These are phyloP conservation scores for Drosophila arizonae DNA, from an alignment of 1,140 invertebrate genomes.

Conservation along the genomic window DNA sequence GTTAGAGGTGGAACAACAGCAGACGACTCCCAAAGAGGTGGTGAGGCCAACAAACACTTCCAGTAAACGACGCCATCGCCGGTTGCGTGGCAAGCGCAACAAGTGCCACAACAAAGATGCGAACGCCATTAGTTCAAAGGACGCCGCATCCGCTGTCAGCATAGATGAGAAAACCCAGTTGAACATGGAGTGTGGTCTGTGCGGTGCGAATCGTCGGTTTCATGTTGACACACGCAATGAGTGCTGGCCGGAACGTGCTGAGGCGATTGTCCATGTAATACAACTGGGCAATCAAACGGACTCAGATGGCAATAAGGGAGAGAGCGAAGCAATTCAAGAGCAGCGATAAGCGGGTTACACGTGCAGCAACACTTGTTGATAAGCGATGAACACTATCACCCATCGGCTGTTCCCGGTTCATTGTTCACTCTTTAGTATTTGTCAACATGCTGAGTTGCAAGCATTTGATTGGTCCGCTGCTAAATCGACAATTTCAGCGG, in stretches of 20 bases:
- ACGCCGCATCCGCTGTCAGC: not conserved
- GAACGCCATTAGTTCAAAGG: not conserved
- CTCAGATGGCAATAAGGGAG: not conserved
- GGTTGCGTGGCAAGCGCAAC: constrained; percentile 5
- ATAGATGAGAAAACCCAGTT: constrained; percentile 15
- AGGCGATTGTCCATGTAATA: constrained; percentile 45
- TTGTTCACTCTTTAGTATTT: constrained; percentile 36
- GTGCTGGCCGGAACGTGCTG: constrained; percentile 58
- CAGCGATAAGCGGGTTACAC: constrained; percentile 28
- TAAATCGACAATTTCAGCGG: constrained; percentile 8
- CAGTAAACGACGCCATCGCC: constrained; percentile 35
- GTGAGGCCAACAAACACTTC: not conserved
- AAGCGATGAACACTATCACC: constrained; percentile 20
- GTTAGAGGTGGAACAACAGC: constrained; percentile 12
- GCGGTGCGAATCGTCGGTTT: constrained; percentile 48
- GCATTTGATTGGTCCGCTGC: constrained; percentile 57
- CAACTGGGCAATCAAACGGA: constrained; percentile 13
- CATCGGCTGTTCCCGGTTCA: constrained; percentile 23
- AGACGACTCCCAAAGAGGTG: not conserved
- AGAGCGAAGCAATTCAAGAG: constrained; percentile 2
- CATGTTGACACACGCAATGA: constrained; percentile 27
- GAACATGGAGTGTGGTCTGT: constrained; percentile 51
- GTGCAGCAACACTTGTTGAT: constrained; percentile 19
- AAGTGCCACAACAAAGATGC: not conserved
- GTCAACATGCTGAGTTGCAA: constrained; percentile 64